phyloP scores from a whole-genome alignment of 2,888 invertebrate genomes.

The Tuta absoluta region DNA sequence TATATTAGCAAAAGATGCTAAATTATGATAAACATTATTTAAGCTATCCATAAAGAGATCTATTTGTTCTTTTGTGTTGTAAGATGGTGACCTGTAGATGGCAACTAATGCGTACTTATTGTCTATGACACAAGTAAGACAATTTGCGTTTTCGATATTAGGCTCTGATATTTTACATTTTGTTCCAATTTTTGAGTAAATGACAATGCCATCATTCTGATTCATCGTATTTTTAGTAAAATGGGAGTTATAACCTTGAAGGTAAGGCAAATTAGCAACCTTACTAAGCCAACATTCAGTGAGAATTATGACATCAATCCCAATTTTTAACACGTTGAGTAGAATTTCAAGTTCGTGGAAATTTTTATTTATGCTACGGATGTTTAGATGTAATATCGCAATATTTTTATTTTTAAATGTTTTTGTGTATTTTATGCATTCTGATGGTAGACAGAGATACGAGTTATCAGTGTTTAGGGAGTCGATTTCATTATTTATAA shows the following conservation, averaged over 20 bases:
- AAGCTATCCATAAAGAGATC: not conserved
- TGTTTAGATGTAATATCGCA: not conserved
- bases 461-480: too few species aligned
- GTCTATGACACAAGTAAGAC: not conserved
- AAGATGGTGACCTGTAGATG: not conserved
- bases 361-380: not conserved
- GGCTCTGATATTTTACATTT: not conserved
- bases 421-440: too few species aligned
- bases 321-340: not conserved
- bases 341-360: not conserved
- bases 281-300: not conserved
- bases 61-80: not conserved
- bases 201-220: not conserved
- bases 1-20: not conserved
- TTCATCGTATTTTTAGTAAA: not conserved
- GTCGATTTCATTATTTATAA: too few species aligned
- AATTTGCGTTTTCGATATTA: not conserved
- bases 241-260: not conserved
- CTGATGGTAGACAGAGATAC: too few species aligned
- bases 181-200: not conserved
- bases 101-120: not conserved
- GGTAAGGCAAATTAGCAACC: not conserved
- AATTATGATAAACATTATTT: not conserved
- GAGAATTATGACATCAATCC: not conserved
- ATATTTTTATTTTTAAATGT: constrained; percentile 1